phyloP scores from a whole-genome alignment of 53 echinoderm and acorn worm species.

The Arbacia lixula region DNA sequence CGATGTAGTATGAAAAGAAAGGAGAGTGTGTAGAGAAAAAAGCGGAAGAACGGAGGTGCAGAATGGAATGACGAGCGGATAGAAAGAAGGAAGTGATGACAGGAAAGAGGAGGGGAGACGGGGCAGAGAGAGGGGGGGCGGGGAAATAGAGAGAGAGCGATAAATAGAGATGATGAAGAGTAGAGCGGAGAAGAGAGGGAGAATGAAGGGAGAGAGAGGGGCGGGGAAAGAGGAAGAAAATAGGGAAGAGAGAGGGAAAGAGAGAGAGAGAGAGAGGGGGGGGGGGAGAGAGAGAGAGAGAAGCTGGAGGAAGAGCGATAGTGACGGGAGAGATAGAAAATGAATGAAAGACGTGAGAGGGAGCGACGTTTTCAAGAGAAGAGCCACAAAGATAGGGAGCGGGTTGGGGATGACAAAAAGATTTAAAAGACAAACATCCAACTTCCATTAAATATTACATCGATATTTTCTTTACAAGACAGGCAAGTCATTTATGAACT shows the following conservation, averaged over 20 bases:
- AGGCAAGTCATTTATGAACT: too few relatives aligned
- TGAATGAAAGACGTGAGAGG: neutral
- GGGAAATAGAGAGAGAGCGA: neutral
- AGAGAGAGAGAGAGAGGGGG: too few relatives aligned
- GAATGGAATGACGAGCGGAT: neutral
- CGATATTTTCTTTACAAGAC: too few relatives aligned
- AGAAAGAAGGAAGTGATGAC: neutral
- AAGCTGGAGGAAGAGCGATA: neutral
- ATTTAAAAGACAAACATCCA: too few relatives aligned
- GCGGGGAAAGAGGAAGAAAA: neutral
- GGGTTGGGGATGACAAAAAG: too few relatives aligned
- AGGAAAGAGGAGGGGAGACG: neutral
- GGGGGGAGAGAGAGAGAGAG: neutral
- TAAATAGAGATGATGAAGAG: neutral
- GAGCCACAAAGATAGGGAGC: neutral
- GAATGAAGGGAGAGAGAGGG: neutral
- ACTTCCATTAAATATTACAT: too few relatives aligned
- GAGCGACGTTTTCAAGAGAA: neutral
- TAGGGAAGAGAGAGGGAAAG: neutral
- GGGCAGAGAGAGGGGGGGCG: neutral
- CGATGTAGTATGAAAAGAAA: neutral
- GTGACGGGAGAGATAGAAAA: neutral
- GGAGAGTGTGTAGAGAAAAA: too few relatives aligned
- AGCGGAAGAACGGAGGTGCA: neutral
- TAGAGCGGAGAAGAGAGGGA: too few relatives aligned